These are phyloP conservation scores for Salminus brasiliensis DNA, from an alignment of 2,113 vertebrate genomes.

Conservation along the genomic window DNA sequence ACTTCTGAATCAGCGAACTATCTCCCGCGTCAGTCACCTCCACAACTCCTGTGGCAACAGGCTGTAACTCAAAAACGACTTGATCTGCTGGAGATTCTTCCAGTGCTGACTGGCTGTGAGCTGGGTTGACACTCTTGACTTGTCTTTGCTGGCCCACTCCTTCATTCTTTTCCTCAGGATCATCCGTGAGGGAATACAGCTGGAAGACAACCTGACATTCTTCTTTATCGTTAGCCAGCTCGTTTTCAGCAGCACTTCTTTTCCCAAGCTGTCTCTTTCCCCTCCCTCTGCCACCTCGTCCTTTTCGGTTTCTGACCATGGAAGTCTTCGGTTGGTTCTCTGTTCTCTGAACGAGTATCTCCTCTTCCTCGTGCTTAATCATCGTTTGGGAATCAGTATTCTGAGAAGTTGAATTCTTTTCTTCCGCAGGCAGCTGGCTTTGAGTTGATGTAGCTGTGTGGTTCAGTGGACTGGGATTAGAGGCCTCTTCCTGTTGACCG, in stretches of 20 bases:
- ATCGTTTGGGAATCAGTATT: slow-evolving; percentile 57
- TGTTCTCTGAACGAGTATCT: slow-evolving; percentile 64
- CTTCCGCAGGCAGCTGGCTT: slow-evolving; percentile 8
- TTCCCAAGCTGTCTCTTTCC: slow-evolving; percentile 41
- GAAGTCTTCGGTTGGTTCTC: slow-evolving; percentile 47
- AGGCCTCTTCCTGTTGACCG: neutral
- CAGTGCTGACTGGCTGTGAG: slow-evolving; percentile 23
- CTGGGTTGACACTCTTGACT: slow-evolving; percentile 15
- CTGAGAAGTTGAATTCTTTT: slow-evolving; percentile 13
- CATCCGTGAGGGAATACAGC: slow-evolving; percentile 48
- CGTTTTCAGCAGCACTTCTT: slow-evolving; percentile 33
- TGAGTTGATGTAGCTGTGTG: neutral
- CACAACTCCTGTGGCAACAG: slow-evolving; percentile 56
- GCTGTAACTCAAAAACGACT: slow-evolving; percentile 62
- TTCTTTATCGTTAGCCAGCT: slow-evolving; percentile 51
- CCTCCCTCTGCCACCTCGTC: slow-evolving; percentile 39
- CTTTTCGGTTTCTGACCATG: slow-evolving; percentile 38
- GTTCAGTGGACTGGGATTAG: slow-evolving; percentile 3
- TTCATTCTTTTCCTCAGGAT: slow-evolving; percentile 52
- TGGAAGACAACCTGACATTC: slow-evolving; percentile 71
- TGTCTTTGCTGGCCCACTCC: slow-evolving; percentile 12
- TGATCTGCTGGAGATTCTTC: slow-evolving; percentile 60
- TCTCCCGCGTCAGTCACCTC: slow-evolving; percentile 53
- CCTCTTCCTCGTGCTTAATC: slow-evolving; percentile 75
- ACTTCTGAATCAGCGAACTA: slow-evolving; percentile 32